Conservation (phyloP, 2,888 invertebrate species). For the Lomographa bimaculata region DNA sequence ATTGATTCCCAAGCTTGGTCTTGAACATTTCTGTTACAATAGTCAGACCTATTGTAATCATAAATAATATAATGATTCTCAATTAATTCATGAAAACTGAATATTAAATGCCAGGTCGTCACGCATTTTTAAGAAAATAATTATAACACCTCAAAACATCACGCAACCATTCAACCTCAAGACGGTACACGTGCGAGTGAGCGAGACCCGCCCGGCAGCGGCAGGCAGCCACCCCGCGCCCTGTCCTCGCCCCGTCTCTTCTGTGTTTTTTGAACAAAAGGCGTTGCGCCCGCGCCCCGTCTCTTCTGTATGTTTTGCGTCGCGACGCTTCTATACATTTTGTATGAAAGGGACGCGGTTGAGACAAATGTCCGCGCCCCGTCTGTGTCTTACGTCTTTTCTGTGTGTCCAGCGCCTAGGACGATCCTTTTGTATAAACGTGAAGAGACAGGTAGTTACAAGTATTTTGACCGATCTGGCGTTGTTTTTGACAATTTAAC, state of each 20-base stretch:
- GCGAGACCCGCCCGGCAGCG: too few species aligned
- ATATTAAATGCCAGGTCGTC: constrained; percentile 13
- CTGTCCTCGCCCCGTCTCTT: too few species aligned
- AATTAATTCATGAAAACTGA: constrained; percentile 10
- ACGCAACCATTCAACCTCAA: constrained; percentile 1
- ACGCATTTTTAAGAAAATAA: constrained; percentile 10
- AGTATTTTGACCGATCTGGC: too few species aligned
- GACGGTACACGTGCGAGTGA: neutral
- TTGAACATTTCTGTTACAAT: constrained; percentile 13
- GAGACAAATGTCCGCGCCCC: constrained; percentile 2
- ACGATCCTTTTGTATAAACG: too few species aligned
- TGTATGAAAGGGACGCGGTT: constrained; percentile 1
- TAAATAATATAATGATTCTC: constrained; percentile 6
- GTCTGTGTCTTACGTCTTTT: neutral
- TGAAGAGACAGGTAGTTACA: too few species aligned
- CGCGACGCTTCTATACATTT: constrained; percentile 1
- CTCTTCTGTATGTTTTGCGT: constrained; percentile 1
- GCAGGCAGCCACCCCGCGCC: too few species aligned
- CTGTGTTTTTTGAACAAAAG: constrained; percentile 1
- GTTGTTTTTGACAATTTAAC: too few species aligned
- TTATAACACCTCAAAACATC: constrained; percentile 8
- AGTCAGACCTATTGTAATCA: constrained; percentile 12
- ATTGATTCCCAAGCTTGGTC: constrained; percentile 11
- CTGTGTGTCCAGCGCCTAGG: constrained; percentile 1
- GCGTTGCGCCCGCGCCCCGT: constrained; percentile 2